Conservation (phyloP, 1,140 invertebrate species). For the Temnothorax nylanderi region DNA sequence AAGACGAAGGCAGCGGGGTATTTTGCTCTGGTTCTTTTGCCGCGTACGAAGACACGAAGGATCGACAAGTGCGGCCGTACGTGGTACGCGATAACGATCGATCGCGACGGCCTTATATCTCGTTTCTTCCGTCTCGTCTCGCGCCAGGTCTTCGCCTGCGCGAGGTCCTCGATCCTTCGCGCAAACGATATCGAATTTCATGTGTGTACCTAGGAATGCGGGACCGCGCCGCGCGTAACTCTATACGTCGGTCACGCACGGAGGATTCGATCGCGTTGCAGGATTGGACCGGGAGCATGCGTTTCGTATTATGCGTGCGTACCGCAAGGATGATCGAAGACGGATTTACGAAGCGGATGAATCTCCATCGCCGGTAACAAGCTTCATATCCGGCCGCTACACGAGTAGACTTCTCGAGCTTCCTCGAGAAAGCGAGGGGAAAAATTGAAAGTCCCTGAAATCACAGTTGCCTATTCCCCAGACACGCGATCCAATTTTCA, state of each 20-base stretch:
- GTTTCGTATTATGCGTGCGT: conserved; percentile 54
- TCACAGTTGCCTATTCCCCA: not conserved
- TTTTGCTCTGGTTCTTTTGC: conserved; percentile 35
- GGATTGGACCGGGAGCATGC: conserved; percentile 12
- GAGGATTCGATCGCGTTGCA: conserved; percentile 46
- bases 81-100: conserved; percentile 62
- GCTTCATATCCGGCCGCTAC: conserved; percentile 55
- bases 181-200: conserved; percentile 81
- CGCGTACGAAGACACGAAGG: conserved; percentile 50
- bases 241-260: conserved; percentile 81
- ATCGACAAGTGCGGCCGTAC: conserved; percentile 62
- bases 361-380: conserved; percentile 38
- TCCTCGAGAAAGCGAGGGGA: conserved; percentile 3
- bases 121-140: conserved; percentile 45
- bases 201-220: conserved; percentile 78
- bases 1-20: not conserved
- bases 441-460: conserved; percentile 28
- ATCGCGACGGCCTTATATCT: conserved; percentile 5
- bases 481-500: not conserved
- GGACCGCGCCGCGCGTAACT: conserved; percentile 76
- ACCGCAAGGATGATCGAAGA: conserved; percentile 34
- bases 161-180: conserved; percentile 5
- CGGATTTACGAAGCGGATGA: conserved; percentile 44
- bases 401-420: conserved; percentile 18
- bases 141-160: conserved; percentile 25